Evolutionary conservation across 2,888 invertebrate genomes (phyloP).

Genomic region (Erannis defoliaria): DNA sequence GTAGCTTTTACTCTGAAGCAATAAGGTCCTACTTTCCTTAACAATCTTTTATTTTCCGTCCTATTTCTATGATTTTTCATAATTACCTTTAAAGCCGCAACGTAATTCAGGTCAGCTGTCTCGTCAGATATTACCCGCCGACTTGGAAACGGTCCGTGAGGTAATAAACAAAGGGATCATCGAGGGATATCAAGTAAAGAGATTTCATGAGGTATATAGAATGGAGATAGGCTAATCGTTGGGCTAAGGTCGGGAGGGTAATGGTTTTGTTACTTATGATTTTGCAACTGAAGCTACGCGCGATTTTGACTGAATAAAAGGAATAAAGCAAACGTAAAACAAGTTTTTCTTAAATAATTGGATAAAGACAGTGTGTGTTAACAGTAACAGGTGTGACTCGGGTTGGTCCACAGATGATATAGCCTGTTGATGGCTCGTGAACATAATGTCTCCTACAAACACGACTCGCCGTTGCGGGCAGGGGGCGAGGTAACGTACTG

Average conservation of each 20-base stretch:
- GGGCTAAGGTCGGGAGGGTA: constrained; percentile 25
- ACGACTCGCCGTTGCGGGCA: too few relatives aligned
- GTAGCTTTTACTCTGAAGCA: background rate
- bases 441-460: too few relatives aligned
- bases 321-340: background rate
- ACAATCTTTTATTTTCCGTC: too few relatives aligned
- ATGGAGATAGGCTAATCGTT: constrained; percentile 12
- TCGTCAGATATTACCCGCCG: constrained; percentile 34
- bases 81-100: constrained; percentile 12
- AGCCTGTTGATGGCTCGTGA: too few relatives aligned
- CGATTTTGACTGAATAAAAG: background rate
- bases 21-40: background rate
- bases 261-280: constrained; percentile 22
- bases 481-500: too few relatives aligned
- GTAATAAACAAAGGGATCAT: constrained; percentile 74
- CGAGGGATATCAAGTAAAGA: constrained; percentile 69
- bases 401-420: too few relatives aligned
- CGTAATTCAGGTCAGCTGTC: constrained; percentile 57
- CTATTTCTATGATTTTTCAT: too few relatives aligned
- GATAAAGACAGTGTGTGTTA: background rate
- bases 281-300: background rate
- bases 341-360: background rate
- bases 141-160: constrained; percentile 75
- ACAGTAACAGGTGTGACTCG: background rate
- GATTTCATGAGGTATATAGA: constrained; percentile 37